These are phyloP conservation scores for Neoarius graeffei DNA, from an alignment of 2,113 vertebrate genomes.

Conservation along the genomic window DNA sequence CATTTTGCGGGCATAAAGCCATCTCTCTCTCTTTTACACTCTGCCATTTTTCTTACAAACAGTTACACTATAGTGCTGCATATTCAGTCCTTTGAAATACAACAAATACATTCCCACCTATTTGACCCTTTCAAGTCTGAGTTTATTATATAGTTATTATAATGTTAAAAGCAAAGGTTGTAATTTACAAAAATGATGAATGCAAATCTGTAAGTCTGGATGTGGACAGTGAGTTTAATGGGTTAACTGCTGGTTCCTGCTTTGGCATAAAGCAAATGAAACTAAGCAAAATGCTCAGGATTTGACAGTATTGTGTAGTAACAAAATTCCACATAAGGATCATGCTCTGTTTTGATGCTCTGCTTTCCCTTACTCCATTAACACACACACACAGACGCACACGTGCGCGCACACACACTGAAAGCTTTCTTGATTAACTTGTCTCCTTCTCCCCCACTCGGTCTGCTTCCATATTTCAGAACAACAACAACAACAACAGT, in stretches of 20 bases:
- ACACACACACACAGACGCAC: neutral
- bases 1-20: constrained; percentile 7
- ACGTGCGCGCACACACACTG: neutral
- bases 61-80: neutral
- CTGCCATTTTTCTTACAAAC: neutral
- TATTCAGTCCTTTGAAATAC: neutral
- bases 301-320: neutral
- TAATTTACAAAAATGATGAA: neutral
- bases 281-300: neutral
- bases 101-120: neutral
- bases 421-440: neutral
- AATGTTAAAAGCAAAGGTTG: neutral
- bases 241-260: neutral
- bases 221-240: neutral
- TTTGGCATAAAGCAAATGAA: neutral
- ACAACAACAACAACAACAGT: neutral
- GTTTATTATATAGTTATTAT: neutral
- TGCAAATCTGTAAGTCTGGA: neutral
- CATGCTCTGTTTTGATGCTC: neutral
- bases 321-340: neutral
- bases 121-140: neutral
- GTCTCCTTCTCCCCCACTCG: neutral
- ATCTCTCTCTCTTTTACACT: neutral
- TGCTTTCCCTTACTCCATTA: neutral
- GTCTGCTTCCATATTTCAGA: constrained; percentile 1